A percentile compares a stretch with the other conserved stretches of the same genome.
Evolutionary conservation across 2,113 vertebrate species (phyloP).

Genomic region (Gymnorhina tibicen): DNA sequence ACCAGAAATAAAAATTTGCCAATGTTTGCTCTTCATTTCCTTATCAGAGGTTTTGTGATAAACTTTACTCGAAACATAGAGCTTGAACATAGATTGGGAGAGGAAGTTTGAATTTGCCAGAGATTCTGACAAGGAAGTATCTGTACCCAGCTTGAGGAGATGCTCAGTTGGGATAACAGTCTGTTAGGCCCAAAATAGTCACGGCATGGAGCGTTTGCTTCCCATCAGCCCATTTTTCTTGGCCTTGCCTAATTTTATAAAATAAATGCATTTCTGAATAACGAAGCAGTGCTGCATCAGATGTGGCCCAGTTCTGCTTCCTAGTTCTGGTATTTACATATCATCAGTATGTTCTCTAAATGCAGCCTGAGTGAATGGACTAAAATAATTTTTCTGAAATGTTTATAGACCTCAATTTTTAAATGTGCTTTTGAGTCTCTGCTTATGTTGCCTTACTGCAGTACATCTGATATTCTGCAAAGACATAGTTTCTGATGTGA

Average conservation of each 20-base stretch:
- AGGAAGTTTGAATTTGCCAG: not conserved
- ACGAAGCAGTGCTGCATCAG: not conserved
- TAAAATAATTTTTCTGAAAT: not conserved
- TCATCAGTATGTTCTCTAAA: not conserved
- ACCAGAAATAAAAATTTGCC: not conserved
- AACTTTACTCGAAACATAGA: not conserved
- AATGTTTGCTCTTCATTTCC: not conserved
- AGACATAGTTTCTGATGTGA: not conserved
- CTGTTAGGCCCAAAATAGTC: not conserved
- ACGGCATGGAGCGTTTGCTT: fast-evolving
- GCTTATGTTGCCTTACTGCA: not conserved
- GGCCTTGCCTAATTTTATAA: not conserved
- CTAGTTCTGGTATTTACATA: not conserved
- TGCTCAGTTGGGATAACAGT: not conserved
- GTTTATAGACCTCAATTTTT: not conserved
- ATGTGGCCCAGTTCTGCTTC: not conserved
- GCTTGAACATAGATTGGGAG: not conserved
- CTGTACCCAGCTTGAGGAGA: not conserved
- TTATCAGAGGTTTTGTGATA: not conserved
- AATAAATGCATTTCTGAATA: not conserved
- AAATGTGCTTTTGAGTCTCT: not conserved
- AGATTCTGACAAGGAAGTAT: not conserved
- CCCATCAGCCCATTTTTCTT: not conserved
- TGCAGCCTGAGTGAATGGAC: not conserved
- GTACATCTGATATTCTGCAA: not conserved